Conservation (phyloP, 2,113 vertebrate species). For the Saimiri boliviensis region DNA sequence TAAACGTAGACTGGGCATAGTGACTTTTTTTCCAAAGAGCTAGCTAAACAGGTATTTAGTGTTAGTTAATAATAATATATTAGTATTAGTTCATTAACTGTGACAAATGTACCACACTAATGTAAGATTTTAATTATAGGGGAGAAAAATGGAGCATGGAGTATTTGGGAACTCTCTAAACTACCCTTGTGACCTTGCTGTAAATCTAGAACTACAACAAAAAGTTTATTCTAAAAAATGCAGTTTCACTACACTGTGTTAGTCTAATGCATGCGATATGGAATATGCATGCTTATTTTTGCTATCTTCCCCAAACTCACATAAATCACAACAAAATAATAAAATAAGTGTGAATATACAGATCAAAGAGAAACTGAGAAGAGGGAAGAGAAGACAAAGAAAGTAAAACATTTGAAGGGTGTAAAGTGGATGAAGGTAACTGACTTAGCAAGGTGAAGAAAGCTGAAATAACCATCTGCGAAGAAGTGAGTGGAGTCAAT, state of each 20-base stretch:
- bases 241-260: neutral
- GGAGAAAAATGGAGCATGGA: neutral
- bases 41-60: neutral
- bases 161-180: neutral
- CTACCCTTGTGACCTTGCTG: neutral
- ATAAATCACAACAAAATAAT: neutral
- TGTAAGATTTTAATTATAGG: neutral
- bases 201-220: neutral
- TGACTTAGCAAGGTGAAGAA: neutral
- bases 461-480: neutral
- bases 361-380: neutral
- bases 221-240: neutral
- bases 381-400: neutral
- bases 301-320: neutral
- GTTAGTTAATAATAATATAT: neutral
- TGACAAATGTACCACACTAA: neutral
- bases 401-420: neutral
- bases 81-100: neutral
- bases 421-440: neutral
- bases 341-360: neutral
- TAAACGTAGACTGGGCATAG: neutral
- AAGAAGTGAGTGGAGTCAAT: neutral
- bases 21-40: neutral
- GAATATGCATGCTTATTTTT: neutral
- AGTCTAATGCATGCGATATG: neutral